Base-by-base conservation (phyloP, 2,113 vertebrate genomes). In the Zosterops japonicus region DNA sequence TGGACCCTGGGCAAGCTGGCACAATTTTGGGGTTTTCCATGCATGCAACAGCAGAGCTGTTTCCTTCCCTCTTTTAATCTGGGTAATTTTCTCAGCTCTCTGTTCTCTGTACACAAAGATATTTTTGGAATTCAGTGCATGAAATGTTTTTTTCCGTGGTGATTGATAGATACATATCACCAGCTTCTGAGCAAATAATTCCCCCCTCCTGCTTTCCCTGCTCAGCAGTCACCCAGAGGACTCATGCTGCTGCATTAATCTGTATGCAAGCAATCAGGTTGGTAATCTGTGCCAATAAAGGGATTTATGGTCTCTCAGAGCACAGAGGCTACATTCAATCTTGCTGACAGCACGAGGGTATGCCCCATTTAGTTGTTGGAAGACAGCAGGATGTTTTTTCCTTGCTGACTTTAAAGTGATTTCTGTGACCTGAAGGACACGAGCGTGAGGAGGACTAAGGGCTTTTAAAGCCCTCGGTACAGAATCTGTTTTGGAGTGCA, bases 281-380 rank as follows among this genome's bases (percentile, higher is more conserved):
- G 63, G 41, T 90, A 72, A 93, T 93, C 85, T 89, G 57, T 78
- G 79, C 90, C 89, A 93, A 69, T 95, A 90, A 94, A 87, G 76
- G 91, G 79, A 85, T 95, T 95, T 90, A 89, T 88, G 12, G 10
- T 76, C 68, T 89, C 85, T 12, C 36, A 49, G 77, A 52, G 49
- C 64, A 39, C n/a, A n/a, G 69, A 94, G 89, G 56, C 69, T 75
- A 15, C 5, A 17, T 56, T 96, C 91, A 94, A 5, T 89, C 87
- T 94, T 95, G 86, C 88, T 94, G 91, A 89, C 94, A 91, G 83
- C 60, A 39, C 41, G 5, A 42, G n/a, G 61, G 84, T 92, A 83
- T 75, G 91, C 69, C 89, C 83, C 65, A 75, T 94, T 94, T 90
- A 94, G 83, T 52, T 81, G 77, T 21, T 1, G 6, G 72, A 96